Base-by-base conservation (phyloP, 1,140 invertebrate genomes). In the Nasonia giraulti region DNA sequence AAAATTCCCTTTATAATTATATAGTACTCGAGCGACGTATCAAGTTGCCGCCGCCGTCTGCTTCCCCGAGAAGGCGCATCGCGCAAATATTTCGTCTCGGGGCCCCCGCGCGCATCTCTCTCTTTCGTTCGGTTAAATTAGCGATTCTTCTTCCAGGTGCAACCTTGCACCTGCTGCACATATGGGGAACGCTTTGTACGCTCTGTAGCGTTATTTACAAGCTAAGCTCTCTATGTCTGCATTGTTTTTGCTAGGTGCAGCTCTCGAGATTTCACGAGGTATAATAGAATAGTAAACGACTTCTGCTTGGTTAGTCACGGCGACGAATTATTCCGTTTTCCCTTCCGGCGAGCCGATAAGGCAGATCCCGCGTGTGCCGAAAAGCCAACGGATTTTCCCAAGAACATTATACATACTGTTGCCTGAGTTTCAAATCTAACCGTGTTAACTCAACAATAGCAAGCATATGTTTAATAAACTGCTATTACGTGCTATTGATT, bases 111-210 rank as follows among this genome's bases (percentile, higher is more conserved):
- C 77, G 80, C 20, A 62, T 62, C 55, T 55, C 50, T 80, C 83
- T n/a, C 55, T 55, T 14, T 80, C 83, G 75, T 78, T 83, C n/a
- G n/a, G 68, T 47, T 12, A 71, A 86, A 86, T 86, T 83, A 86
- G 85, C 50, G 85, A 86, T 86, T 86, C 85, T 5, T 44, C 66
- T 66, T 82, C 80, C 85, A 86, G 85, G 85, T 86, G 85, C 76
- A 83, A 12, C 23, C 80, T 1, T 27, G 76, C 85, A 86, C 85
- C 85, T 86, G 85, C 85, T 80, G 76, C 85, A 75, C 85, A 86
- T 86, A 86, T 86, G 85, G 85, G 76, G 0, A 86, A 74, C 80
- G 74, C 80, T 74, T 82, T 55, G 8, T 44, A 44, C 8, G 33
- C 50, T 7, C 5, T 6, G 33, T 37, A 1, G 20, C 1, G 14